These are phyloP conservation scores for Bucco capensis DNA, from an alignment of 2,113 vertebrate genomes.

Conservation along the genomic window DNA sequence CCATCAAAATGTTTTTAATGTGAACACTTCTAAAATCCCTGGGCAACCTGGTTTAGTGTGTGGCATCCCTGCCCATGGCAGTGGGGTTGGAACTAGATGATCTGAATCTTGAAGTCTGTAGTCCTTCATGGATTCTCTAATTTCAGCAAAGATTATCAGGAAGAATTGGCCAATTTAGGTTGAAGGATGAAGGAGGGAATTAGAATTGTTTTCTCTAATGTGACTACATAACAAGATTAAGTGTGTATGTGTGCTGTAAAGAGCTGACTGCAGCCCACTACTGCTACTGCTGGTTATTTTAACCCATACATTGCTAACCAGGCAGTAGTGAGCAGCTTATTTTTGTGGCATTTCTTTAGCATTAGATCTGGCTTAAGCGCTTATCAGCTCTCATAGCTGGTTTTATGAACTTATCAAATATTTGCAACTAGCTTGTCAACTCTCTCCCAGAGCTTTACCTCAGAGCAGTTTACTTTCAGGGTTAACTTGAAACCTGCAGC, in stretches of 20 bases:
- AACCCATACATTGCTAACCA: not conserved
- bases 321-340: not conserved
- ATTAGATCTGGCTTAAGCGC: not conserved
- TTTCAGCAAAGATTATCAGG: not conserved
- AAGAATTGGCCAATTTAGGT: not conserved
- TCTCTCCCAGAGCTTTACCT: not conserved
- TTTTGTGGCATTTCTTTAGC: not conserved
- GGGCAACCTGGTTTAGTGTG: no score
- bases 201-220: not conserved
- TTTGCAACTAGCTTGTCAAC: not conserved
- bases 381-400: not conserved
- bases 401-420: not conserved
- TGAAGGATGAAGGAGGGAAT: not conserved
- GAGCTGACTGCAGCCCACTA: not conserved
- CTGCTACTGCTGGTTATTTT: not conserved
- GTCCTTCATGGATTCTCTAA: not conserved
- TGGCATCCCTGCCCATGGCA: no score
- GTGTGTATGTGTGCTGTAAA: rapidly evolving
- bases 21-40: not conserved
- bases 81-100: no score
- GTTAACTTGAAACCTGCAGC: not conserved
- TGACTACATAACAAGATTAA: no score
- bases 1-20: not conserved
- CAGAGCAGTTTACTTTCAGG: not conserved
- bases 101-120: not conserved